phyloP scores from a whole-genome alignment of 2,113 vertebrate genomes.

The Hydropotes inermis region DNA sequence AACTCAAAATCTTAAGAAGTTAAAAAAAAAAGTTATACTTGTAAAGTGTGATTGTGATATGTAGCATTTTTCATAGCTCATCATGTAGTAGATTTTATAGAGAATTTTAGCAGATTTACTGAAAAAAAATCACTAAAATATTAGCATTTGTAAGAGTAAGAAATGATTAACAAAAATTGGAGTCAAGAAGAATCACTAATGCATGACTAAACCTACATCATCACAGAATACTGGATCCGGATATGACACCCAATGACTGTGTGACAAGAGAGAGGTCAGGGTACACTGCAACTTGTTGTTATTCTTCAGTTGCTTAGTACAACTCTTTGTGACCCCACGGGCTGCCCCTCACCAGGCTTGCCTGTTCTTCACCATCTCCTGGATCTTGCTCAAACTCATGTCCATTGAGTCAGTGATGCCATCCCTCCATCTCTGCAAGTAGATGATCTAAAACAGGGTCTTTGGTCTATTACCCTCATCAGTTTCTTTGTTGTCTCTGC shows the following conservation, averaged over 20 bases:
- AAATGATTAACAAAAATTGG: neutral
- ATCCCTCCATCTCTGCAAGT: neutral
- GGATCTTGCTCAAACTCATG: neutral
- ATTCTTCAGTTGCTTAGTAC: neutral
- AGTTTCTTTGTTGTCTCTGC: neutral
- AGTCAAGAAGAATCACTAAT: neutral
- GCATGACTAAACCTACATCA: neutral
- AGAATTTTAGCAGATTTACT: neutral
- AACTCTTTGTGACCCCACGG: neutral
- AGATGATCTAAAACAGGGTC: neutral
- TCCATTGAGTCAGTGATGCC: neutral
- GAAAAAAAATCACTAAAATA: neutral
- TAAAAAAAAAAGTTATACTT: neutral
- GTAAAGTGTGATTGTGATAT: neutral
- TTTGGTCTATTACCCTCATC: neutral
- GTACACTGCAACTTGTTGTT: neutral
- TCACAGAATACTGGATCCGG: neutral
- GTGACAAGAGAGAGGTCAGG: neutral
- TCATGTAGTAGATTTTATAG: neutral
- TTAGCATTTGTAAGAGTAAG: neutral
- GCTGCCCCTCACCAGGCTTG: neutral
- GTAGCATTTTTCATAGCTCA: neutral
- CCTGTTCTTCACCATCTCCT: neutral
- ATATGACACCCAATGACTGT: neutral
- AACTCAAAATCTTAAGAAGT: neutral